Evolutionary conservation across 2,113 vertebrate genomes (phyloP).

Genomic region (Tauraco erythrolophus): DNA sequence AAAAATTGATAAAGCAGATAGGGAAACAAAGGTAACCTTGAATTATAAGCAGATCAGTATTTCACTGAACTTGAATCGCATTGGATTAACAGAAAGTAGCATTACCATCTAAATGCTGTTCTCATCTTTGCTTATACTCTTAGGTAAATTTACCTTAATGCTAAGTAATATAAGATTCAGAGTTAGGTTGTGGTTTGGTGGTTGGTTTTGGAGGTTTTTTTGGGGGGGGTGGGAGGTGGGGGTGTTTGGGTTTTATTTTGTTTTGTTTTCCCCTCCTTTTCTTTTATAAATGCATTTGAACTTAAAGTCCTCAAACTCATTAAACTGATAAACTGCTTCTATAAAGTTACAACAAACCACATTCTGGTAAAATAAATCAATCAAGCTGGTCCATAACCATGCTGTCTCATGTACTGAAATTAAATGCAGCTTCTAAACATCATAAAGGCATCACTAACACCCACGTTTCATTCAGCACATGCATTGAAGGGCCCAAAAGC

Average conservation of each 20-base stretch:
- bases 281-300: not conserved
- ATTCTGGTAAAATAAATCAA: not conserved
- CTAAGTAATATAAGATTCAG: not conserved
- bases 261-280: no score
- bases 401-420: not conserved
- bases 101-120: not conserved
- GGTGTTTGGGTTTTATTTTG: no score
- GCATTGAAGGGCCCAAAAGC: not conserved
- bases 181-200: not conserved
- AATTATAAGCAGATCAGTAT: not conserved
- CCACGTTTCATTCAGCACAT: accelerated
- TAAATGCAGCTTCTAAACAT: not conserved
- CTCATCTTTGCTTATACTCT: not conserved
- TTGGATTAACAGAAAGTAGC: not conserved
- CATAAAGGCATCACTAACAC: not conserved
- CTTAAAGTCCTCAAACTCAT: not conserved
- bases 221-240: no score
- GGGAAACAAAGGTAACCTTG: conserved; percentile 14
- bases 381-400: not conserved
- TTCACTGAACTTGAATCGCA: not conserved
- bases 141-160: not conserved
- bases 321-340: not conserved
- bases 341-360: not conserved
- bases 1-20: conserved; percentile 22
- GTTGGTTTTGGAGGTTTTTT: not conserved